These are phyloP conservation scores for Parotocinclus haroldoi DNA, from an alignment of 2,797 vertebrate species.

Conservation along the genomic window DNA sequence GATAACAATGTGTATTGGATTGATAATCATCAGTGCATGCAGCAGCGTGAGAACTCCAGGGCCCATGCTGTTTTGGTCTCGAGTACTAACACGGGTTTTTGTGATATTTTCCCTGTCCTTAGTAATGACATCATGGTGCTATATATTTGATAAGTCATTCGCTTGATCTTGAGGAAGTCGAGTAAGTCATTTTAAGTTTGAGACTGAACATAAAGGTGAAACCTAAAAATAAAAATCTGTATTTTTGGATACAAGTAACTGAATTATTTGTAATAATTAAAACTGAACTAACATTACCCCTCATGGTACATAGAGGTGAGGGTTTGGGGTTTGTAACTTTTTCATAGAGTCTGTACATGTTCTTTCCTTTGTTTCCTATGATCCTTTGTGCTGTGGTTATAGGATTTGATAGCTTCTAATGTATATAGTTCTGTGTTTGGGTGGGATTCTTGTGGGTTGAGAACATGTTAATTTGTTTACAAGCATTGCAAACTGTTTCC, in stretches of 20 bases:
- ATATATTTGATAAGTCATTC: slow-evolving; percentile 94
- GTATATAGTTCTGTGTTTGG: slow-evolving; percentile 89
- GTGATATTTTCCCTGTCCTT: slow-evolving; percentile 84
- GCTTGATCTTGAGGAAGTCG: slow-evolving; percentile 92
- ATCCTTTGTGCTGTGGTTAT: slow-evolving; percentile 85
- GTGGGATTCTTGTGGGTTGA: slow-evolving; percentile 61
- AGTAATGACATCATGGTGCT: slow-evolving; percentile 97
- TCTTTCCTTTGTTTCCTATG: slow-evolving; percentile 89
- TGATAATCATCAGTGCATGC: slow-evolving; percentile 60
- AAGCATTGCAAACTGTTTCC: slow-evolving; percentile 80
- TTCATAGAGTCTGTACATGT: slow-evolving; percentile 73
- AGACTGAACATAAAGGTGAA: slow-evolving; percentile 57
- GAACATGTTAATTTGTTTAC: slow-evolving; percentile 84
- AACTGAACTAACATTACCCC: slow-evolving; percentile 70
- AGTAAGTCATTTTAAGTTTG: slow-evolving; percentile 73
- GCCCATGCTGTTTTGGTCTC: slow-evolving; percentile 44
- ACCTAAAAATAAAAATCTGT: slow-evolving; percentile 73
- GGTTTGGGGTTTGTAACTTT: slow-evolving; percentile 93
- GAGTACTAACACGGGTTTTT: slow-evolving; percentile 97
- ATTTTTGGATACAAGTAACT: slow-evolving; percentile 89
- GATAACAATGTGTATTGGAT: slow-evolving; percentile 43
- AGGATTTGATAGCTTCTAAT: slow-evolving; percentile 85
- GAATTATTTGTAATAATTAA: slow-evolving; percentile 65
- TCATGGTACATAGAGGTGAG: slow-evolving; percentile 84
- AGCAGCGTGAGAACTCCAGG: slow-evolving; percentile 45